Conservation (phyloP, 1,140 invertebrate species). For the Matsumurasca onukii region DNA sequence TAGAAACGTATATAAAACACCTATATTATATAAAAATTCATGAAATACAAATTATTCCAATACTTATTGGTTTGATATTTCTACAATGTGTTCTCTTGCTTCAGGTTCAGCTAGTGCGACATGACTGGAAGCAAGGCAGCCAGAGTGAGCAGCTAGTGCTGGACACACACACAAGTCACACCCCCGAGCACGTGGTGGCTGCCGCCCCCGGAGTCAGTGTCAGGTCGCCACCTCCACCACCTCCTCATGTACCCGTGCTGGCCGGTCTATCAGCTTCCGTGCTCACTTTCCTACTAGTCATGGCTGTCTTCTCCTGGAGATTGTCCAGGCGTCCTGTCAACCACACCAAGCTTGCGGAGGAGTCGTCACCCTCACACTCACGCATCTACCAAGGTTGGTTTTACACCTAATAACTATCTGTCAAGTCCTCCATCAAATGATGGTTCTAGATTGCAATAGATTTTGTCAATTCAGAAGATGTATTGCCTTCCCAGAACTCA, state of each 20-base stretch:
- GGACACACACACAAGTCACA: conserved; percentile 34
- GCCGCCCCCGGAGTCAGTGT: conserved; percentile 22
- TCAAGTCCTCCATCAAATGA: too few relatives aligned
- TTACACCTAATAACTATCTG: too few relatives aligned
- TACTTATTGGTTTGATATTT: too few relatives aligned
- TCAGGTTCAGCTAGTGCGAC: conserved; percentile 24
- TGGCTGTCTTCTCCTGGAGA: conserved; percentile 16
- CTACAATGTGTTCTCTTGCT: background rate
- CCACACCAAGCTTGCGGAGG: background rate
- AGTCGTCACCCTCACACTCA: background rate
- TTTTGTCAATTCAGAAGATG: too few relatives aligned
- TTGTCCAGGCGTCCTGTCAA: background rate
- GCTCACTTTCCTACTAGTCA: conserved; percentile 21
- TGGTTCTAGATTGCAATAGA: too few relatives aligned
- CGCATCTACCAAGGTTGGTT: background rate
- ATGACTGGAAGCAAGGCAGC: conserved; percentile 26
- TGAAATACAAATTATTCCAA: too few relatives aligned
- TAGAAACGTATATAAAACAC: too few relatives aligned
- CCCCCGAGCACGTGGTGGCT: conserved; percentile 19
- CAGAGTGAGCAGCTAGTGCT: conserved; percentile 37
- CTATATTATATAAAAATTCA: too few relatives aligned
- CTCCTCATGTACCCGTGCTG: conserved; percentile 13
- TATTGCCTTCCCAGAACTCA: too few relatives aligned
- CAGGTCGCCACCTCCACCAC: background rate
- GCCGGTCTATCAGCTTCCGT: conserved; percentile 15